Evolutionary conservation across 2,888 invertebrate genomes (phyloP).

Genomic region (Punctoribates punctum): DNA sequence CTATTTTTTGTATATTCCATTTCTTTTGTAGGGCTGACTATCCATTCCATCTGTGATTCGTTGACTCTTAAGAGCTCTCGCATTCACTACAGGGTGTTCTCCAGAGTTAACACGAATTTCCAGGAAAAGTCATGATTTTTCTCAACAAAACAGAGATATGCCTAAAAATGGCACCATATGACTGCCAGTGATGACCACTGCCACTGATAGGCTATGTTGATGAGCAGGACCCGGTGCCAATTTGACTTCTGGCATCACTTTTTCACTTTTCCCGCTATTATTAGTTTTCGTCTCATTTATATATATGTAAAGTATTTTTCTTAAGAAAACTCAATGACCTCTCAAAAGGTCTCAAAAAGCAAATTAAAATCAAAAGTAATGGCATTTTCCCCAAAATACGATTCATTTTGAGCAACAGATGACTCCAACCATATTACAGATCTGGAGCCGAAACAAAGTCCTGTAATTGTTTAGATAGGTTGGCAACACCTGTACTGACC

Average conservation of each 20-base stretch:
- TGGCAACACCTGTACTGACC: constrained; percentile 10
- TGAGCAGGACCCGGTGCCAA: neutral
- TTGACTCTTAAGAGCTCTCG: constrained; percentile 4
- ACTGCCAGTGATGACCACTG: neutral
- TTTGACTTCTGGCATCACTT: constrained; percentile 24
- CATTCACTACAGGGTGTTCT: constrained; percentile 7
- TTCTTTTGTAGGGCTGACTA: constrained; percentile 9
- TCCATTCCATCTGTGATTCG: constrained; percentile 24
- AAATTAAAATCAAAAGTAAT: constrained; percentile 20
- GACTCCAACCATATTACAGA: neutral
- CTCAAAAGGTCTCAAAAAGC: neutral
- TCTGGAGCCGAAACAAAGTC: neutral
- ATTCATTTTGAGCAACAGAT: constrained; percentile 16
- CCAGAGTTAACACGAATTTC: neutral
- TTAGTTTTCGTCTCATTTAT: neutral
- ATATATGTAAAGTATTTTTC: constrained; percentile 8
- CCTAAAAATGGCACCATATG: constrained; percentile 10
- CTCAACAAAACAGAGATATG: neutral
- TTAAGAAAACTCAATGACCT: constrained; percentile 22
- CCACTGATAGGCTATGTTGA: too few relatives aligned
- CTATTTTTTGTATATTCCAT: constrained; percentile 3
- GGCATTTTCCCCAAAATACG: neutral
- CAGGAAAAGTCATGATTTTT: neutral
- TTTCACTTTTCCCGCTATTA: neutral
- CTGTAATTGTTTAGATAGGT: neutral